Conservation (phyloP, 2,888 invertebrate species). For the Crematogaster levior region DNA sequence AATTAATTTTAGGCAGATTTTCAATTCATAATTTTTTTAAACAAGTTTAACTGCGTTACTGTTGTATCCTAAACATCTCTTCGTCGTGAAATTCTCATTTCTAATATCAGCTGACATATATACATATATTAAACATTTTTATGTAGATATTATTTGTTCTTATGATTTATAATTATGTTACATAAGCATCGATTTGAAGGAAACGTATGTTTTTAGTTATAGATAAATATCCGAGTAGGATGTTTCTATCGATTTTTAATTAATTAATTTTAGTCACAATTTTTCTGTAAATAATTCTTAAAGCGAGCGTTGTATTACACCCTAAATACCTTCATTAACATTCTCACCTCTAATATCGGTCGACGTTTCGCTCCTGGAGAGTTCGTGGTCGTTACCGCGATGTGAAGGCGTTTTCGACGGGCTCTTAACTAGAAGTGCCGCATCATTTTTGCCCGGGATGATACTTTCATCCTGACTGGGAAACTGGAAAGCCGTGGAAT, state of each 20-base stretch:
- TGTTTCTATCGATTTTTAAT: constrained; percentile 5
- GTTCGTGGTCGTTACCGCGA: constrained; percentile 78
- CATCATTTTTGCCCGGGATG: constrained; percentile 72
- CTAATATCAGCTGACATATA: background rate
- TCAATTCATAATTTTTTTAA: background rate
- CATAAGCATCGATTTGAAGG: background rate
- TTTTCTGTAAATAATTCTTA: background rate
- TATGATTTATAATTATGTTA: constrained; percentile 4
- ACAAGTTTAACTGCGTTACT: background rate
- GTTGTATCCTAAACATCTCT: background rate
- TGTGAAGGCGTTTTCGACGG: constrained; percentile 78
- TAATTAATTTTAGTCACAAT: background rate
- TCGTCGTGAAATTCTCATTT: background rate
- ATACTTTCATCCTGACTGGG: constrained; percentile 82
- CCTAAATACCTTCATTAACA: background rate
- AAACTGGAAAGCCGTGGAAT: constrained; percentile 88
- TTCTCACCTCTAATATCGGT: constrained; percentile 81
- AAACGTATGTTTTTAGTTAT: background rate
- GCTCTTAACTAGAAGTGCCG: constrained; percentile 77
- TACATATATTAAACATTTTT: background rate
- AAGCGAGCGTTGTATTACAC: constrained; percentile 71
- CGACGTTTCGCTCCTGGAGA: constrained; percentile 82
- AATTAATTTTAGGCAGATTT: background rate
- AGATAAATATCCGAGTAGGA: background rate
- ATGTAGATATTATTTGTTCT: background rate